A percentile compares a stretch with the other conserved stretches of the same genome.
These are phyloP conservation scores for Machimus rusticus DNA, from an alignment of 2,888 invertebrate genomes.

Conservation along the genomic window DNA sequence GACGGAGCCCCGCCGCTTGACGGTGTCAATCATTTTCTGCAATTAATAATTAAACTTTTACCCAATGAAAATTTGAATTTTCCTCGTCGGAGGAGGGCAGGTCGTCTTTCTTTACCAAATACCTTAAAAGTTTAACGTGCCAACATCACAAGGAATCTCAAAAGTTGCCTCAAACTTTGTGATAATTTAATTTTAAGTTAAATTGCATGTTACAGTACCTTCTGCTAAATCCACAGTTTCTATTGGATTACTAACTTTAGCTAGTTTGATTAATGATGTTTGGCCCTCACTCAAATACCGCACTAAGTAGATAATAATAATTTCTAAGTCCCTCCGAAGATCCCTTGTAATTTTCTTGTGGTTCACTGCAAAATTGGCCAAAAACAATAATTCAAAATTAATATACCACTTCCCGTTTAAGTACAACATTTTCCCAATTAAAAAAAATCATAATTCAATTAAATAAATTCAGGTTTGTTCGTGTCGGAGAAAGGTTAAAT, in stretches of 20 bases:
- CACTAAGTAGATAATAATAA: neutral
- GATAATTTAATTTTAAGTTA: neutral
- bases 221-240: neutral
- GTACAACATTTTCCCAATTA: too few relatives aligned
- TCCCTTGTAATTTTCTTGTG: too few relatives aligned
- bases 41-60: neutral
- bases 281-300: neutral
- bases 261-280: neutral
- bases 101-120: neutral
- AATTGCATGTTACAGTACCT: neutral
- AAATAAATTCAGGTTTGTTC: too few relatives aligned
- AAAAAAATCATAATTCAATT: too few relatives aligned
- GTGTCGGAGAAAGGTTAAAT: too few relatives aligned
- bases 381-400: too few relatives aligned
- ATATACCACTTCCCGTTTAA: too few relatives aligned
- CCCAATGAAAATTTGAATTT: neutral
- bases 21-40: neutral
- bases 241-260: neutral
- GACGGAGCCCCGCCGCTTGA: neutral
- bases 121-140: neutral
- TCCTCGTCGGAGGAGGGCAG: neutral
- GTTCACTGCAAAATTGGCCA: too few relatives aligned
- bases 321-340: too few relatives aligned
- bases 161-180: neutral
- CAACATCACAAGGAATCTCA: neutral